These are phyloP conservation scores for Natrix natrix DNA, from an alignment of 2,797 vertebrate genomes.

Conservation along the genomic window DNA sequence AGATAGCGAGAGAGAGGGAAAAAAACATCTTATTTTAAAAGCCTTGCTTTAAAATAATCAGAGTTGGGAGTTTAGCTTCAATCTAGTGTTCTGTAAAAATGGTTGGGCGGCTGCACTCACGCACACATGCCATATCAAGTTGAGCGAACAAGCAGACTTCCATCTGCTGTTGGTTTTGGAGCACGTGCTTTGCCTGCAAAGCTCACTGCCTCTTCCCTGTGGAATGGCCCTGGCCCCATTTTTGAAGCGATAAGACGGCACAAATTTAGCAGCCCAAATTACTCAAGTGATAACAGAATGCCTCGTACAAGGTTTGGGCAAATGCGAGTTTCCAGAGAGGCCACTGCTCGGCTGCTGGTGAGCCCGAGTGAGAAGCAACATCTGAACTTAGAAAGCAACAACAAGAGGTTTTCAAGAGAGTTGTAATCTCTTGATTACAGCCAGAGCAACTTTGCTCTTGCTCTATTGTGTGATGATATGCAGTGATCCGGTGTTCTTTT, in stretches of 20 bases:
- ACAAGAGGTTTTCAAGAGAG: background rate
- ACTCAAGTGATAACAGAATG: background rate
- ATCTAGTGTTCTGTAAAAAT: background rate
- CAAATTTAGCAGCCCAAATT: conserved; percentile 23
- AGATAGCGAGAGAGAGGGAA: background rate
- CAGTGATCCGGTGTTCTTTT: background rate
- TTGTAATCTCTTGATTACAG: background rate
- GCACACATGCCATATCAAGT: background rate
- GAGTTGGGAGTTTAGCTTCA: background rate
- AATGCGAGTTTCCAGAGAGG: background rate
- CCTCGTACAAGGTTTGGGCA: background rate
- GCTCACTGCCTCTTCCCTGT: conserved; percentile 1
- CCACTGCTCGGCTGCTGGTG: background rate
- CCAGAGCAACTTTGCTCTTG: background rate
- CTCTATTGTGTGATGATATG: background rate
- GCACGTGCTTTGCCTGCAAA: background rate
- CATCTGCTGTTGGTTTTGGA: background rate
- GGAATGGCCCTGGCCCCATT: conserved; percentile 13
- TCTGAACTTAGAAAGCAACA: background rate
- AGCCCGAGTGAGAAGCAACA: background rate
- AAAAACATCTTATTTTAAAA: background rate
- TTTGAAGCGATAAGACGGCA: conserved; percentile 12
- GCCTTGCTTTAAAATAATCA: background rate
- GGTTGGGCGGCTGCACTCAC: background rate
- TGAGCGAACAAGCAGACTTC: background rate